Percentiles rank a stretch among this genome's conserved stretches.
phyloP scores from a whole-genome alignment of 2,797 vertebrate species.

The Hephaestus fuliginosus region DNA sequence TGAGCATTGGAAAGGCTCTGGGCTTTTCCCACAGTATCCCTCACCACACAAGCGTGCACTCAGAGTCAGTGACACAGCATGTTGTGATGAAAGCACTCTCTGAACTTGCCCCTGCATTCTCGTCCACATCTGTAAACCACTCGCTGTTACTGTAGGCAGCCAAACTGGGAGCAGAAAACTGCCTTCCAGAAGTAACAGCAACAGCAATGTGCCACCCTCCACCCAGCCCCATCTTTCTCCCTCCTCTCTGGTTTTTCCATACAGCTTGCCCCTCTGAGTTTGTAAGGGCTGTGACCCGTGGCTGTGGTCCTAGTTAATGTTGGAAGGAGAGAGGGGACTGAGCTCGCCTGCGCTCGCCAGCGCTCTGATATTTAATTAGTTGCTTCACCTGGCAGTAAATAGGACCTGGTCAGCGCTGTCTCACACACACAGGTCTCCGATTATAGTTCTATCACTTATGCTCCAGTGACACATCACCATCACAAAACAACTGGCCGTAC shows the following conservation, averaged over 20 bases:
- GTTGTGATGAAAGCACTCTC: slow-evolving; percentile 45
- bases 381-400: slow-evolving; percentile 71
- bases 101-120: not conserved
- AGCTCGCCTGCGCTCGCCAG: slow-evolving; percentile 25
- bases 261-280: slow-evolving; percentile 21
- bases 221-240: not conserved
- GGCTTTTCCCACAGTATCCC: slow-evolving; percentile 76
- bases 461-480: slow-evolving; percentile 38
- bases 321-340: slow-evolving; percentile 27
- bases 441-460: slow-evolving; percentile 36
- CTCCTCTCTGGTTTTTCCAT: slow-evolving; percentile 13
- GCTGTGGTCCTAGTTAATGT: slow-evolving; percentile 51
- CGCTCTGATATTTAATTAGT: slow-evolving; percentile 65
- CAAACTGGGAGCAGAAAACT: not conserved
- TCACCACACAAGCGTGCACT: slow-evolving; percentile 49
- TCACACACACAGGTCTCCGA: slow-evolving; percentile 26
- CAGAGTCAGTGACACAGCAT: slow-evolving; percentile 73
- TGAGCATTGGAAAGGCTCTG: slow-evolving; percentile 74
- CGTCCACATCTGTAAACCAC: slow-evolving; percentile 2
- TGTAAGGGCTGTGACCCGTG: slow-evolving; percentile 43
- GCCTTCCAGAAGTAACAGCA: not conserved
- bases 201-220: not conserved
- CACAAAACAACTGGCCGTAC: slow-evolving; percentile 20
- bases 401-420: slow-evolving; percentile 40
- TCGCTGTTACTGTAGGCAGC: not conserved